Base-by-base conservation (phyloP, 23 tunicate species). In the Pegea sp. region DNA sequence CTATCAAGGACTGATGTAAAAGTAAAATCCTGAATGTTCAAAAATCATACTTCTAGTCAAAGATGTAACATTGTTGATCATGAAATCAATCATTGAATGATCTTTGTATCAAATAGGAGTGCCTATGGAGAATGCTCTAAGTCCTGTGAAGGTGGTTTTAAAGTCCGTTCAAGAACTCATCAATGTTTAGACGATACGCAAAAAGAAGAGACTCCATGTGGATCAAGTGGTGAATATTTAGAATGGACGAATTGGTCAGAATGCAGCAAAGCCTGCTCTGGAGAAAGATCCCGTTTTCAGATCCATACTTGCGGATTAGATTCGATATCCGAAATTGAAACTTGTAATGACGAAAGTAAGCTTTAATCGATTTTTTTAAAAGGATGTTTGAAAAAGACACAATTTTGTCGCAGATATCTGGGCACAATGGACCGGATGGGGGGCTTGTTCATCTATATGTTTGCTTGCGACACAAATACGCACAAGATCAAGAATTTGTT, bases 131-230 rank as follows among this genome's bases (percentile, higher is more conserved):
- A 11, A 11, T 38, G 46, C 46, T 38, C 46, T 11, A 11, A 38
- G 46, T 29, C 86, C 3, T 91, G 99, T 49, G 77, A 52, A 16
- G 99, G 93, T 0, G 99, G 99, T 38, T 48, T 68, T 8, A 43
- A 49, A 4, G 23, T 49, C 56, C 69, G 99, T 22, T 48, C 65
- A 3, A 62, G 93, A 55, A 2, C 8, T 1, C 90, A 90, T 63
- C 48, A 80, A 1, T 90, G 98, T 63, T 8, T 16, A 11, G 33
- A 33, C 7, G 72, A 66, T 5, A 65, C 72, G 20, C 70, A 77
- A 62, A 62, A 13, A 2, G 55, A 61, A 11, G 13, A 38, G 16
- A 16, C 46, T 38, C 46, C 46, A 8, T 38, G 46, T 16, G 46
- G 46, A 11, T 11, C 11, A 38, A 16, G 16, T 8, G 46, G 46